Base-by-base conservation (phyloP, 1,140 invertebrate genomes). In the Cephus cinctus region DNA sequence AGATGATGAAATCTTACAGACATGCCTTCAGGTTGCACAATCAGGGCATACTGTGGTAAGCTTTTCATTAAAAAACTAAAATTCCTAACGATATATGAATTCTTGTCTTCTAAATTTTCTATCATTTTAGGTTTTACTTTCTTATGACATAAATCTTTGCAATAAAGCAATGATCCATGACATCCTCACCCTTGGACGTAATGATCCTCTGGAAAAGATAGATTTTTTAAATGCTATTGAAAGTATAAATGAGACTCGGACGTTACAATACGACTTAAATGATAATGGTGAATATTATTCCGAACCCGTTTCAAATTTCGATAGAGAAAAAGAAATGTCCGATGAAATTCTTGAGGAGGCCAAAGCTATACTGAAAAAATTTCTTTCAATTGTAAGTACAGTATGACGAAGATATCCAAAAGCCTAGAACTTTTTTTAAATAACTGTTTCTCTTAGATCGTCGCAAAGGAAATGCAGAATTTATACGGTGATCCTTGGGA, bases 1-100 rank as follows among this genome's bases (percentile, higher is more conserved):
- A 3, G 73, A 78, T 56, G 74, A 78, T 49, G 61, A 70, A 39
- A 77, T 77, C 36, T 52, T 75, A 20, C 72, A 77, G 52, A 71
- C 65, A 12, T 78, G 75, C 44, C 50, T 75, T 16, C 66, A 76
- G 56, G 66, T 77, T 23, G 57, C 47, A 5, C 21, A 61, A 4
- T 53, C 50, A 5, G 35, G 34, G 30, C 61, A 63, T 30, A 43
- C 54, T 38, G 71, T 71, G 16, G 71, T 67, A 57, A 50, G 52
- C 52, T 31, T 30, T 39, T 36, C 18, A 41, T 30, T 12, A 31
- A 15, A 12, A 32, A 25, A 22, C 30, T 5, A 40, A 31, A 40
- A 15, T 41, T 18, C 11, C 25, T 18, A 38, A 44, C 23, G 43
- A 44, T 20, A 35, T 22, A 25, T 19, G 39, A 32, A 14, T n/a